Evolutionary conservation across 2,888 invertebrate genomes (phyloP).

Genomic region (Rotaria socialis): DNA sequence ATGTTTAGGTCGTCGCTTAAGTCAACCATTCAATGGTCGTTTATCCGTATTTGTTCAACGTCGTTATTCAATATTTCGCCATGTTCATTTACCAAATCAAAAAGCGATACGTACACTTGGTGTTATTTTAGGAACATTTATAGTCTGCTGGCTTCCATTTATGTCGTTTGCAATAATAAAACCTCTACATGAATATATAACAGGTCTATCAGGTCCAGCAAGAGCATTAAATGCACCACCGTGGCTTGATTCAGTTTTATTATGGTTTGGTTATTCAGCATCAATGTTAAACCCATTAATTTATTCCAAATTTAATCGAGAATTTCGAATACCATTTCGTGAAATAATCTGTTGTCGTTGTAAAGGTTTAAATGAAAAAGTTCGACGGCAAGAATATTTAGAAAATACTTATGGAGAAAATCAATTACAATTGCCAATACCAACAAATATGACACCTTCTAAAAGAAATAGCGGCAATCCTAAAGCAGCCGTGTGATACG

Average conservation of each 20-base stretch:
- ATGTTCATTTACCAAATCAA: slow-evolving; percentile 64
- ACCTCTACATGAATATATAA: slow-evolving; percentile 51
- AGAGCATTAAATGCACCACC: slow-evolving; percentile 48
- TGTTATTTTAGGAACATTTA: slow-evolving; percentile 83
- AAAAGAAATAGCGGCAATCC: not conserved
- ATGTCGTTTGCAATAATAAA: slow-evolving; percentile 81
- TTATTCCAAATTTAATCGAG: slow-evolving; percentile 87
- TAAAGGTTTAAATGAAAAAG: slow-evolving; percentile 55
- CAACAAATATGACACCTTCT: not conserved
- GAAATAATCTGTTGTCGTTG: slow-evolving; percentile 75
- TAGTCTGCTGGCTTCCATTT: slow-evolving; percentile 88
- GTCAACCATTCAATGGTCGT: slow-evolving; percentile 21
- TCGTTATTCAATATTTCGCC: not conserved
- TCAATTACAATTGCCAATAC: not conserved
- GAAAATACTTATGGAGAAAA: not conserved
- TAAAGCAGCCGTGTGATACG: not conserved
- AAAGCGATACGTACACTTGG: slow-evolving; percentile 94
- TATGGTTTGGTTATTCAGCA: slow-evolving; percentile 76
- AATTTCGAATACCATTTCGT: slow-evolving; percentile 89
- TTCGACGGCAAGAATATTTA: slow-evolving; percentile 52
- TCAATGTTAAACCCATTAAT: slow-evolving; percentile 90
- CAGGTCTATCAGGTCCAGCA: not conserved
- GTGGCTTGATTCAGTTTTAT: slow-evolving; percentile 52
- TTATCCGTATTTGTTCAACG: not conserved
- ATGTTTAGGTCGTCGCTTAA: slow-evolving; percentile 15